Base-by-base conservation (phyloP, 1,140 invertebrate genomes). In the Lineus longissimus region DNA sequence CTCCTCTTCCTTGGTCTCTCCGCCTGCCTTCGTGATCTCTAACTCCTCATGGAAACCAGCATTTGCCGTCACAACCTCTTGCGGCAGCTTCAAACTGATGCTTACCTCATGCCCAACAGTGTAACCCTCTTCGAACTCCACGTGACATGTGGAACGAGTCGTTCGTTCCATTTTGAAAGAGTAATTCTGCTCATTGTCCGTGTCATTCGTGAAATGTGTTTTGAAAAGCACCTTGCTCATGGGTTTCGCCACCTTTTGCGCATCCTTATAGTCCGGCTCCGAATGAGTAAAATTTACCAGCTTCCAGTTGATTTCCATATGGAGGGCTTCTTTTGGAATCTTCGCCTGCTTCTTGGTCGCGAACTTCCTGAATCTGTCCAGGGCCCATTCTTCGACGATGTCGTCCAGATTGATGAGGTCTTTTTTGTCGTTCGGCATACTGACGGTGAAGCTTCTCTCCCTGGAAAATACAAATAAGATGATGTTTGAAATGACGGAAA, bases 1-100 rank as follows among this genome's bases (percentile, higher is more conserved):
- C 15, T 69, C 68, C 65, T 83, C 77, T 41, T 82, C 80, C 36
- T 76, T 71, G 1, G 71, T 77, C 58, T 80, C 75, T 58, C 84
- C 84, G 55, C 74, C 77, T 4, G 79, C 70, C 17, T 76, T 78
- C 57, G 82, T 82, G 64, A 85, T 78, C 29, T 73, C 75, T n/a
- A 83, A 71, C 63, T 85, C 84, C 31, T 81, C 75, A 36, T 83
- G 82, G 66, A 85, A 84, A 17, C 82, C 82, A 22, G 81, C 81
- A 33, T 83, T 83, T 13, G 81, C 75, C 56, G 79, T 77, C n/a
- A 80, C 69, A 0, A 79, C 75, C 73, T 81, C 81, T 67, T 82
- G 76, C 2, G 84, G 84, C 30, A 82, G 79, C 62, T 83, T 83
- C 31, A 85, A 68, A 59, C 77, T 83, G 15, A 85, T 68, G 64